Evolutionary conservation across 2,113 vertebrate species (phyloP), one percentile per base, ranked within the genome.

Genomic region (Varanus komodoensis): DNA sequence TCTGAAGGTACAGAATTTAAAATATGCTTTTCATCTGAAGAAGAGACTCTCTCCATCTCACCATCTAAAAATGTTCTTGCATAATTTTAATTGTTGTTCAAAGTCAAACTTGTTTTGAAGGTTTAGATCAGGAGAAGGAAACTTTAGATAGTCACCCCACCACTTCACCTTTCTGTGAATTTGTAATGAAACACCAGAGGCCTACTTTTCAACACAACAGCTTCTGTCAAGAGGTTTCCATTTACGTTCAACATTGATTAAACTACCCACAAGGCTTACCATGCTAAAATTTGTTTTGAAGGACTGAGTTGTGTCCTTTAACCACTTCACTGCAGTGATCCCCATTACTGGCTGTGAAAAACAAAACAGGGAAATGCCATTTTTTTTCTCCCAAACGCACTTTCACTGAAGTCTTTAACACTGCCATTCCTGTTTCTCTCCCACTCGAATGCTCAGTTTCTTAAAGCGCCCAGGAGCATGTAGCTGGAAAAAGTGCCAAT

Each of bases 81-180:
- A 90, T 90, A 94, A 93, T 83, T 57, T 68, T 96, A 95, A 95
- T 95, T 95, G 48, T 94, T 96, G 95, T 95, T 95, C 93, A 96
- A 86, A 91, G 54, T 92, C 89, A 95, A 87, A 94, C 52, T 61
- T 64, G 87, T 93, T 95, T 94, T 89, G 82, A 91, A 96, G 78
- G 85, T 93, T 86, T 93, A 86, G 71, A 89, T 64, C 61, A 64
- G 61, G 61, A 19, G 61, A 64, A 64, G 61, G 19, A 19, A 64
- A 64, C 17, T 64, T 64, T 64, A 64, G 93, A 93, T 95, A n/a
- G 32, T 95, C 86, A 92, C 61, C 68, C 77, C 32, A 90, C 83
- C 71, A 74, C 91, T 94, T 95, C 86, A 94, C 81, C 86, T 94
- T 95, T 96, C 87, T 95, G 84, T 94, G 87, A 95, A 94, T 95